phyloP scores from a whole-genome alignment of 2,888 invertebrate species.

The Diplolepis rosae region DNA sequence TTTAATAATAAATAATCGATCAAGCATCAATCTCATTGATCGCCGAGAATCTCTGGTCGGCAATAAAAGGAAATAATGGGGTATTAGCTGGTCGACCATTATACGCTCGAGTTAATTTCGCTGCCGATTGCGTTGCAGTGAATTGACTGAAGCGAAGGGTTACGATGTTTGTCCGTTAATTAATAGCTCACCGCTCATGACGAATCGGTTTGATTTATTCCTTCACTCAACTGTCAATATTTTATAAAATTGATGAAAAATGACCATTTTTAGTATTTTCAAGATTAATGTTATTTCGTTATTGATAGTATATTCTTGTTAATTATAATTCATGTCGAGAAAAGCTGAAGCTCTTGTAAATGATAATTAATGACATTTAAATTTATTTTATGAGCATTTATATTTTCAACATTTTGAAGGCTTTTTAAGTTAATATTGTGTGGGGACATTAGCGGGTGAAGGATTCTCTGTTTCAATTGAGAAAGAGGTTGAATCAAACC shows the following conservation, averaged over 20 bases:
- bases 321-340: background rate
- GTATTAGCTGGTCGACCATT: background rate
- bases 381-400: too few species aligned
- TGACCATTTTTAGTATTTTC: background rate
- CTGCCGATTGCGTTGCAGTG: background rate
- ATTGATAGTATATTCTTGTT: background rate
- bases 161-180: conserved; percentile 6
- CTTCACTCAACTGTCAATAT: background rate
- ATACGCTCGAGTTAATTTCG: conserved; percentile 27
- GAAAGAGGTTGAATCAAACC: conserved; percentile 34
- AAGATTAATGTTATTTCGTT: background rate
- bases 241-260: background rate
- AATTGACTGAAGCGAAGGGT: conserved; percentile 1
- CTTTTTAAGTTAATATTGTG: background rate
- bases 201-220: conserved; percentile 9
- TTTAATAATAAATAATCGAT: conserved; percentile 18
- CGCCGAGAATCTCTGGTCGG: background rate
- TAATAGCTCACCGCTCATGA: background rate
- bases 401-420: background rate
- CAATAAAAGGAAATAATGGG: conserved; percentile 21
- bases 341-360: background rate
- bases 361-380: too few species aligned
- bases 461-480: conserved; percentile 2
- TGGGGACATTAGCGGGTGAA: background rate
- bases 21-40: background rate